Conservation (phyloP, 2,797 vertebrate genomes). For the Pseudochaenichthys georgianus region DNA sequence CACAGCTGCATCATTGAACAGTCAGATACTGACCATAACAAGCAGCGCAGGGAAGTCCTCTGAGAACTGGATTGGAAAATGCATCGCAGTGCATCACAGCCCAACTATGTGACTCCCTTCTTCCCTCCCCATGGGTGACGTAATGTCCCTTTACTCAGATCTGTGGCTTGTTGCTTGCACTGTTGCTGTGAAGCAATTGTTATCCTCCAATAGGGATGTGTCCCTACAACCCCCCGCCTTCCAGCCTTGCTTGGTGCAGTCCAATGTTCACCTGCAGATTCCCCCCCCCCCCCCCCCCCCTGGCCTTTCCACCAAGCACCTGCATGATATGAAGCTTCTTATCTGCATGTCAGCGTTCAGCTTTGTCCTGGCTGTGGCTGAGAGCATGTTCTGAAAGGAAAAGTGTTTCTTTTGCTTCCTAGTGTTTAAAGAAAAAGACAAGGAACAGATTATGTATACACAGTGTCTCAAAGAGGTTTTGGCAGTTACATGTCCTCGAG, state of each 20-base stretch:
- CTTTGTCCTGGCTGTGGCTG: conserved; percentile 31
- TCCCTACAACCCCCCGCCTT: not conserved
- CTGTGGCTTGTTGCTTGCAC: conserved; percentile 62
- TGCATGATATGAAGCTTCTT: conserved; percentile 41
- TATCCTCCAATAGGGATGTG: conserved; percentile 8
- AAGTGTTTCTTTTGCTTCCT: too few species aligned
- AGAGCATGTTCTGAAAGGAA: conserved; percentile 27
- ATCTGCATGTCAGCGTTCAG: conserved; percentile 14
- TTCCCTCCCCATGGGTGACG: conserved; percentile 20
- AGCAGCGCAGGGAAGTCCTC: conserved; percentile 13
- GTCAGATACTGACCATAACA: conserved; percentile 4
- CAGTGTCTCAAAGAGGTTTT: not conserved
- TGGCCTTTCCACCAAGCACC: conserved; percentile 12
- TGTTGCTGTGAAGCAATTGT: conserved; percentile 43
- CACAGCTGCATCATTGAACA: conserved; percentile 1
- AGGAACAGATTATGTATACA: not conserved
- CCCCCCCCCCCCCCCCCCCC: not conserved
- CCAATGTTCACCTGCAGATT: conserved; percentile 21
- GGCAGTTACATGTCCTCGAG: not conserved
- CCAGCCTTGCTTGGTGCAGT: conserved; percentile 37
- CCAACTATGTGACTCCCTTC: conserved; percentile 31
- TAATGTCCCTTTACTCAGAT: conserved; percentile 26
- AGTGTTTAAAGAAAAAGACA: not conserved
- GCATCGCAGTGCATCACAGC: conserved; percentile 48
- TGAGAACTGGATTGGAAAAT: conserved; percentile 56